Conservation (phyloP, 2,797 vertebrate species). For the Lacerta agilis region DNA sequence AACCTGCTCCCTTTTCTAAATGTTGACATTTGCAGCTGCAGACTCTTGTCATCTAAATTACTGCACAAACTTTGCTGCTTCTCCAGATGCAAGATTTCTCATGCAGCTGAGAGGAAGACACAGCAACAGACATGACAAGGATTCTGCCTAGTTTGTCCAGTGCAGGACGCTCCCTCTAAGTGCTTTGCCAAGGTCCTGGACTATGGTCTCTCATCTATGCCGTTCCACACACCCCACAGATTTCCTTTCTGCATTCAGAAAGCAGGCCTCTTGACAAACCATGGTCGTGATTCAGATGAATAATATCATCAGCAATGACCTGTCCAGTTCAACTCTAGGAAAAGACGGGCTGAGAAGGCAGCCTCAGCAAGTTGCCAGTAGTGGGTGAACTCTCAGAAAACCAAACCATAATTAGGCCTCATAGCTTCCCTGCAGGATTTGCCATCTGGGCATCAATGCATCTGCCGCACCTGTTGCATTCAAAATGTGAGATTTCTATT, state of each 20-base stretch:
- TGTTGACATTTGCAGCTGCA: not conserved
- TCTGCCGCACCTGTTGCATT: not conserved
- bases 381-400: not conserved
- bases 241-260: not conserved
- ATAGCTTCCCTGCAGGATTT: not conserved
- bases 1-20: not conserved
- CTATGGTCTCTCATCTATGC: not conserved
- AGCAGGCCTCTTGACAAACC: not conserved
- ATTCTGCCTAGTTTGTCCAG: too few species aligned
- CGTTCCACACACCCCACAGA: not conserved
- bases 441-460: not conserved
- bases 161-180: not conserved
- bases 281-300: not conserved
- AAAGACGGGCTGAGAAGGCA: not conserved
- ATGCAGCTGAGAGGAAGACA: not conserved
- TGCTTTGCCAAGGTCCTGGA: not conserved
- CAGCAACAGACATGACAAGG: not conserved
- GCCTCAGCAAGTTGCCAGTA: too few species aligned
- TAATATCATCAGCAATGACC: not conserved
- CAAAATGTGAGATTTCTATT: not conserved
- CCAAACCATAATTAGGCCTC: too few species aligned
- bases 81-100: not conserved
- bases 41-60: not conserved
- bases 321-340: not conserved
- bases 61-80: not conserved